phyloP scores from a whole-genome alignment of 2,888 invertebrate genomes.

The Biston stratarius region DNA sequence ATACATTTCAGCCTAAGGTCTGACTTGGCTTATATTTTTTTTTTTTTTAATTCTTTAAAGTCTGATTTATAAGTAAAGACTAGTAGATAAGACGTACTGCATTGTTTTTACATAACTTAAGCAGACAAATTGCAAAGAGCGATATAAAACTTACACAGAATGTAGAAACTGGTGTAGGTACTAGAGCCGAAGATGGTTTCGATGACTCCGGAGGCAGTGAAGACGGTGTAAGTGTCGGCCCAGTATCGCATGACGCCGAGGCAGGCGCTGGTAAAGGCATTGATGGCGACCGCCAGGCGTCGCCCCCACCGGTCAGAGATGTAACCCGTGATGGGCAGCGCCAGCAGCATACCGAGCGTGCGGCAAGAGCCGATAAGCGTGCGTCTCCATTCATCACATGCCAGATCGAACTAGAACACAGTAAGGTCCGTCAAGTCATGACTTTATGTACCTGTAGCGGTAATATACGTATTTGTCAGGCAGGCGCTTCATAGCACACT shows the following conservation, averaged over 20 bases:
- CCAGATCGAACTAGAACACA: conserved; percentile 84
- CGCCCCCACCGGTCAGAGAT: conserved; percentile 91
- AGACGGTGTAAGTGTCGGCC: conserved; percentile 88
- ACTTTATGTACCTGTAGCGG: too few species aligned
- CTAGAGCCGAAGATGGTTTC: conserved; percentile 89
- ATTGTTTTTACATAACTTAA: too few species aligned
- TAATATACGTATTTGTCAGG: too few species aligned
- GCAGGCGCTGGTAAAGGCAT: conserved; percentile 86
- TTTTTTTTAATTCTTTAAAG: too few species aligned
- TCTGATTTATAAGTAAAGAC: too few species aligned
- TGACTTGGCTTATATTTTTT: too few species aligned
- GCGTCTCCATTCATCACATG: conserved; percentile 90
- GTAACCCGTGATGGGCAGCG: conserved; percentile 89
- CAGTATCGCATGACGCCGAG: conserved; percentile 87
- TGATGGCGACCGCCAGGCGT: conserved; percentile 84
- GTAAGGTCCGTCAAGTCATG: too few species aligned
- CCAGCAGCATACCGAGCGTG: conserved; percentile 89
- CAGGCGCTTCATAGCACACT: too few species aligned
- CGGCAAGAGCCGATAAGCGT: conserved; percentile 90
- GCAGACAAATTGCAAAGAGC: too few species aligned
- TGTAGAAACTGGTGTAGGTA: conserved; percentile 89
- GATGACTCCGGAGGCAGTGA: conserved; percentile 88
- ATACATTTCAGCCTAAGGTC: too few species aligned
- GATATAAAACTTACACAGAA: conserved; percentile 82
- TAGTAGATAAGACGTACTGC: too few species aligned